These are phyloP conservation scores for Ceratosolen solmsi DNA, from an alignment of 1,140 invertebrate genomes.

Conservation along the genomic window DNA sequence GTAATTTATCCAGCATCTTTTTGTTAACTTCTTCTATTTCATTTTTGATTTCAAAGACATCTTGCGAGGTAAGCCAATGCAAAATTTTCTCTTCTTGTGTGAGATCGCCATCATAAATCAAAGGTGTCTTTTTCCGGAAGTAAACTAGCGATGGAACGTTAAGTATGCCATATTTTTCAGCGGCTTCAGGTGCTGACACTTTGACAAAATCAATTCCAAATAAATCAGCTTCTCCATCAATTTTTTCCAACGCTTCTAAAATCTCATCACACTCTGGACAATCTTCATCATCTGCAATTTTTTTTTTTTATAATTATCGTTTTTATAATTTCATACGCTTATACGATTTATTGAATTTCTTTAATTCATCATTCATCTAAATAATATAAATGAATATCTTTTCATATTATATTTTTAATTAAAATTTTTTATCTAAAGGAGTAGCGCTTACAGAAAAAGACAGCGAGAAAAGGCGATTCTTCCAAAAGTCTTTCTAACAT, in stretches of 20 bases:
- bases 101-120: slow-evolving; percentile 93
- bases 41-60: slow-evolving; percentile 96
- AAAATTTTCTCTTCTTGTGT: slow-evolving; percentile 89
- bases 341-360: no score
- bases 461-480: slow-evolving; percentile 90
- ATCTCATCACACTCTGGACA: slow-evolving; percentile 92
- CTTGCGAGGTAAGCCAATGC: slow-evolving; percentile 93
- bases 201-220: slow-evolving; percentile 97
- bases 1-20: slow-evolving; percentile 94
- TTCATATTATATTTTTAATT: background rate
- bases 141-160: slow-evolving; percentile 91
- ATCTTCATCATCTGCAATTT: slow-evolving; percentile 86
- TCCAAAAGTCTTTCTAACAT: slow-evolving; percentile 92
- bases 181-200: slow-evolving; percentile 88
- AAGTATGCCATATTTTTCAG: slow-evolving; percentile 86
- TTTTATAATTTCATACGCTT: no score
- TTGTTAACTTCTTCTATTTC: slow-evolving; percentile 97
- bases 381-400: no score
- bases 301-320: background rate
- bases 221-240: slow-evolving; percentile 93
- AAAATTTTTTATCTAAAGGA: background rate
- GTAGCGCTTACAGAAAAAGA: slow-evolving; percentile 89
- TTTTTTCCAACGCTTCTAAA: slow-evolving; percentile 90
- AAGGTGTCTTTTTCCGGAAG: slow-evolving; percentile 89
- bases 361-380: no score